Conservation (phyloP, 1,140 invertebrate species). For the Apis florea region DNA sequence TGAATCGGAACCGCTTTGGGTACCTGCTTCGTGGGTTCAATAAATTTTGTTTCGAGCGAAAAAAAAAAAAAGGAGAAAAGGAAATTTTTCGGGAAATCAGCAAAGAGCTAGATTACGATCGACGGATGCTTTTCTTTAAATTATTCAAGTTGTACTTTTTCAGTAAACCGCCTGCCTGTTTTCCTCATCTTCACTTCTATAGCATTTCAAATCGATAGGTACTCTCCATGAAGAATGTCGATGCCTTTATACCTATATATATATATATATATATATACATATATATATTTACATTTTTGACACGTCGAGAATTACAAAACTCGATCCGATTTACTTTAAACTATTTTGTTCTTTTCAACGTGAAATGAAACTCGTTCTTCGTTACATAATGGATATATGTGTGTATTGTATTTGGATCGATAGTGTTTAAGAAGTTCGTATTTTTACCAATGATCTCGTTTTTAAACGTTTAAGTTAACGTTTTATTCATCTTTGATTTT, state of each 20-base stretch:
- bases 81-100: background rate
- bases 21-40: slow-evolving; percentile 96
- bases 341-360: slow-evolving; percentile 10
- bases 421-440: background rate
- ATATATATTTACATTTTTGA: slow-evolving; percentile 10
- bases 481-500: slow-evolving; percentile 19
- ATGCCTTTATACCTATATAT: slow-evolving; percentile 42
- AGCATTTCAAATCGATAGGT: slow-evolving; percentile 40
- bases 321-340: slow-evolving; percentile 12
- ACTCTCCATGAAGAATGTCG: slow-evolving; percentile 18
- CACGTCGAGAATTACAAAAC: slow-evolving; percentile 25
- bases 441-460: background rate
- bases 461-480: slow-evolving; percentile 26
- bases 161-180: slow-evolving; percentile 2
- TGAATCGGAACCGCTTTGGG: slow-evolving; percentile 97
- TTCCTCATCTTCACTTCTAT: slow-evolving; percentile 18
- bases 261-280: background rate
- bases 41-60: slow-evolving; percentile 73
- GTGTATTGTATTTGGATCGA: no score
- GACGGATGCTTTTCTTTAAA: slow-evolving; percentile 34
- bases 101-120: background rate
- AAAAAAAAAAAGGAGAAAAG: no score
- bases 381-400: background rate
- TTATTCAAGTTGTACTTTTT: background rate
- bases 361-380: slow-evolving; percentile 1